Evolutionary conservation across 2,113 vertebrate species (phyloP).

Genomic region (Stigmatopora argus): DNA sequence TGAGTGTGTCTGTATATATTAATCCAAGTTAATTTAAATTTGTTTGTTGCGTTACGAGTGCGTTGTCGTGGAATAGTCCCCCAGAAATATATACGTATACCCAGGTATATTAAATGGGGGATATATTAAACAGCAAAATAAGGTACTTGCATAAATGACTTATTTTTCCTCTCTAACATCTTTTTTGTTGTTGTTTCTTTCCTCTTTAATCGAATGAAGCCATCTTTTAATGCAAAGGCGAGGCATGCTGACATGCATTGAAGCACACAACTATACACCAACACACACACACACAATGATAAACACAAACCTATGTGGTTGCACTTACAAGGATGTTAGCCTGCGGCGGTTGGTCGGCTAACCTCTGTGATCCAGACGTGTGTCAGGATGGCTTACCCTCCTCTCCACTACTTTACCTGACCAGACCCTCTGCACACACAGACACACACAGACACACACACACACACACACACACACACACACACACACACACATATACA

Average conservation of each 20-base stretch:
- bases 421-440: slow-evolving; percentile 61
- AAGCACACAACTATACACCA: slow-evolving; percentile 21
- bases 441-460: slow-evolving; percentile 36
- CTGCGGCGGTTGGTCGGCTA: slow-evolving; percentile 27
- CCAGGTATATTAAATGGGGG: too few relatives aligned
- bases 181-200: neutral
- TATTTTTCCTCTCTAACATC: neutral
- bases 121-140: too few relatives aligned
- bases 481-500: slow-evolving; percentile 28
- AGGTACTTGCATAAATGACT: neutral
- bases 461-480: slow-evolving; percentile 40
- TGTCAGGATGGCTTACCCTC: slow-evolving; percentile 63
- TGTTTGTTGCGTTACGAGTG: too few relatives aligned
- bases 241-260: neutral
- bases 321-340: slow-evolving; percentile 18
- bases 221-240: neutral
- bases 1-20: too few relatives aligned
- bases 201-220: neutral
- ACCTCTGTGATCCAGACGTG: slow-evolving; percentile 53
- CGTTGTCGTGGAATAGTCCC: too few relatives aligned
- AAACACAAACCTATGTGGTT: slow-evolving; percentile 7
- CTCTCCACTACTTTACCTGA: slow-evolving; percentile 64
- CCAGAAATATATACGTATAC: too few relatives aligned
- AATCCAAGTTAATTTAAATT: too few relatives aligned
- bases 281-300: neutral